Conservation (phyloP, 2,113 vertebrate genomes). For the Colistium nudipinnis region DNA sequence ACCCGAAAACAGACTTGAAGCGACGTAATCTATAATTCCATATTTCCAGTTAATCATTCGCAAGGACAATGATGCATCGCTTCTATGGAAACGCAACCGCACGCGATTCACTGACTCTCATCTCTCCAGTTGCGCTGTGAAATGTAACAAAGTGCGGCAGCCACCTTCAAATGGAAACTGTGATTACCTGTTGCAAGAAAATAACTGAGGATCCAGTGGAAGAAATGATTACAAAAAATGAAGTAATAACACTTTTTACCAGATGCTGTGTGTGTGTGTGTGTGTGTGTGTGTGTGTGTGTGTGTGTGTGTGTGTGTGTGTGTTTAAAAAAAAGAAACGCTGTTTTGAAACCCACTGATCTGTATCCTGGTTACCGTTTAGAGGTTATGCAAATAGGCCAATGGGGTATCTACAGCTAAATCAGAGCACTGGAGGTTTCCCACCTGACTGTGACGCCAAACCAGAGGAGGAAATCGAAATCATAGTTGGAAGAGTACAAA, state of each 20-base stretch:
- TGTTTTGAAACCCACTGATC: constrained; percentile 42
- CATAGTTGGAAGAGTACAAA: no score
- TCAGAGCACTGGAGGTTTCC: constrained; percentile 11
- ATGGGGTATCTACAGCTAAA: constrained; percentile 24
- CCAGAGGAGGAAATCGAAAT: neutral
- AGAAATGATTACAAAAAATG: no score
- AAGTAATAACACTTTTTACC: no score
- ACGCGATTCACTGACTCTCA: no score
- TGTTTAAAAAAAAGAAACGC: neutral
- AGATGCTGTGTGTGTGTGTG: no score
- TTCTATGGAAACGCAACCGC: neutral
- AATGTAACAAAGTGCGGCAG: no score
- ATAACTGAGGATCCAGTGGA: no score
- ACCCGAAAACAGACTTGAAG: neutral
- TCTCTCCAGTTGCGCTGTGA: no score
- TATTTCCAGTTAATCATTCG: neutral
- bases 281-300: no score
- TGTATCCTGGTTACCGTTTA: constrained; percentile 10
- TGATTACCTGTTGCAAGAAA: no score
- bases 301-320: no score
- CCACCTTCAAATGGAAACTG: no score
- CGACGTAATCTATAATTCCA: neutral
- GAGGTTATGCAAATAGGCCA: constrained; percentile 27
- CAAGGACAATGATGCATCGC: neutral
- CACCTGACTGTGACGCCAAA: neutral